Evolutionary conservation across 2,888 invertebrate genomes (phyloP).

Genomic region (Amphiduros pacificus): DNA sequence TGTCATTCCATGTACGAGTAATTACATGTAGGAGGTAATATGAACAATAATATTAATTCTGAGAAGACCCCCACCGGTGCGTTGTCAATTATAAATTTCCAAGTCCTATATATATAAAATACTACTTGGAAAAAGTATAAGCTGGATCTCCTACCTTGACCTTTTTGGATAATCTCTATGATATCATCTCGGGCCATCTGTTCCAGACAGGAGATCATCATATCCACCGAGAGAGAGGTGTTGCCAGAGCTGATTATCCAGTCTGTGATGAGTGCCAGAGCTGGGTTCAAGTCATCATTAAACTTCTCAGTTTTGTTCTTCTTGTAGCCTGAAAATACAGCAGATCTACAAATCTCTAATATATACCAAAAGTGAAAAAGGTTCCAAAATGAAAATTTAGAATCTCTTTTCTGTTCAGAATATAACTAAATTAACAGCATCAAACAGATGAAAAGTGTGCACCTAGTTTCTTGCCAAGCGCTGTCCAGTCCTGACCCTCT

Average conservation of each 20-base stretch:
- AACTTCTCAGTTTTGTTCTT: constrained; percentile 54
- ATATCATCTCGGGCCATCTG: constrained; percentile 56
- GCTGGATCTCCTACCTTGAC: constrained; percentile 53
- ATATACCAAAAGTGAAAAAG: neutral
- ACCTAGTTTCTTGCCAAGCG: constrained; percentile 53
- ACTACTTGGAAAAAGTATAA: too few relatives aligned
- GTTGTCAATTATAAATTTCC: too few relatives aligned
- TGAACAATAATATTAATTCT: too few relatives aligned
- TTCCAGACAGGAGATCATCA: constrained; percentile 56
- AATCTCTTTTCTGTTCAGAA: too few relatives aligned
- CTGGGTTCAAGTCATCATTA: constrained; percentile 57
- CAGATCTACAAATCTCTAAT: neutral
- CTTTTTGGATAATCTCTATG: constrained; percentile 50
- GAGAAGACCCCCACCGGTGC: too few relatives aligned
- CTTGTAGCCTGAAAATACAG: constrained; percentile 53
- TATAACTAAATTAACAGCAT: too few relatives aligned
- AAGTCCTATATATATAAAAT: too few relatives aligned
- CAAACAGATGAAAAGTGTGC: neutral
- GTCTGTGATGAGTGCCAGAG: constrained; percentile 57
- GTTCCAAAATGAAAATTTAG: neutral
- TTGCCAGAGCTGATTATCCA: constrained; percentile 61
- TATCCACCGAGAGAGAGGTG: constrained; percentile 59
- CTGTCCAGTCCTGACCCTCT: constrained; percentile 58
- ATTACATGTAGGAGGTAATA: too few relatives aligned
- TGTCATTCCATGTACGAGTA: too few relatives aligned